Evolutionary conservation across 2,113 vertebrate species (phyloP).

Genomic region (Vireo altiloquus): DNA sequence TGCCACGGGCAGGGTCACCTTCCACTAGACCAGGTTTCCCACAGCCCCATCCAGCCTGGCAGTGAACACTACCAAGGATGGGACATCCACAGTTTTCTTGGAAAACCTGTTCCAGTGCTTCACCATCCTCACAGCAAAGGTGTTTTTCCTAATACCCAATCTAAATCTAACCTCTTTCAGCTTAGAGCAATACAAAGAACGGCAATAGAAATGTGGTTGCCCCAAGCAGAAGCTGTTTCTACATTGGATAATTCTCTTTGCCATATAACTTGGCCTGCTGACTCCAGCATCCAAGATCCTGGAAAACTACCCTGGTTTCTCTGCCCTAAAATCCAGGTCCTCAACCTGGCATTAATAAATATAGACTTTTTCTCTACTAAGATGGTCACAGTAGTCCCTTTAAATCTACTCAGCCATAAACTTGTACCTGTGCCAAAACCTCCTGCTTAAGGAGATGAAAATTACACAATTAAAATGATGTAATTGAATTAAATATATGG

Average conservation of each 20-base stretch:
- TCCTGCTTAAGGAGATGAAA: background rate
- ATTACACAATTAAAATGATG: background rate
- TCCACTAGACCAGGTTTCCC: background rate
- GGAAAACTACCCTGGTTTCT: background rate
- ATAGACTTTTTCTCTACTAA: background rate
- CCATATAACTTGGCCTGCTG: background rate
- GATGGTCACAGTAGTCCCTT: background rate
- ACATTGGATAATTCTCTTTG: background rate
- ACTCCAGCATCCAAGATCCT: background rate
- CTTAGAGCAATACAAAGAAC: background rate
- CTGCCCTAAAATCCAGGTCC: background rate
- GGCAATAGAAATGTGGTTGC: background rate
- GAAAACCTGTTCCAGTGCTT: background rate
- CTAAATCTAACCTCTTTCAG: background rate
- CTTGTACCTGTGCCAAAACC: background rate
- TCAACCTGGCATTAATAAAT: background rate
- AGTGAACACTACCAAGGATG: background rate
- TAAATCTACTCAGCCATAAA: background rate
- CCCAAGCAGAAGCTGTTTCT: background rate
- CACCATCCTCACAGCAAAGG: background rate
- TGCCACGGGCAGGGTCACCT: background rate
- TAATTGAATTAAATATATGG: conserved; percentile 18
- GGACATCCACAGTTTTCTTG: background rate
- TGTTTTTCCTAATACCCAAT: no score
- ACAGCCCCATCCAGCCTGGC: background rate